Base-by-base conservation (phyloP, 2,113 vertebrate species). In the Morone saxatilis region DNA sequence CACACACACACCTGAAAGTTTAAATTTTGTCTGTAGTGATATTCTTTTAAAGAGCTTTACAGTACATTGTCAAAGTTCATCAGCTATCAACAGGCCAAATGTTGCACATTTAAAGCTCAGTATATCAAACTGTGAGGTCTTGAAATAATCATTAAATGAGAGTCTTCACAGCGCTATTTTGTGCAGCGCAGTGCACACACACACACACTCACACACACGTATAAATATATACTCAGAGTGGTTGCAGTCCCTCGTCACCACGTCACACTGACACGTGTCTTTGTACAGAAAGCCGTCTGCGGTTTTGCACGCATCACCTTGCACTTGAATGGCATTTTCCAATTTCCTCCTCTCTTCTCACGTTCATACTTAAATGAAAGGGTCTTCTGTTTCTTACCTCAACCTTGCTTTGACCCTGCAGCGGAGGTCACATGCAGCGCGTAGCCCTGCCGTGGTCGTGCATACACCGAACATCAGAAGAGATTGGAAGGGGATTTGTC, bases 281-380 rank as follows among this genome's bases (percentile, higher is more conserved):
- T 6, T 38, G 45, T 41, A 1, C 61, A 50, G 48, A 7, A 31
- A 19, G 13, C 57, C 7, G 25, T 66, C 66, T 71, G 48, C 17
- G 65, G 38, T 79, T 60, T 74, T 48, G 7, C 47, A 63, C n/a
- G 22, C 75, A 73, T 86, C 78, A 50, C 31, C 14, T 31, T 56
- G 61, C 84, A 56, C 76, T 78, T 38, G 10, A 72, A 67, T 54
- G 69, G 20, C 60, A 13, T 89, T 86, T 85, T 85, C 65, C 71
- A 78, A 51, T 80, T 73, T 62, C 76, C 43, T 0, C 59, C 57
- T 60, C 63, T 9, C 65, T 10, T 25, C 65, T 80, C 51, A 65
- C 73, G 19, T 79, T 83, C 74, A 5, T 48, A 4, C 60, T 22
- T 20, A 0, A 25, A 38, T 88, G 72, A 92, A 91, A 85, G 87